Conservation (phyloP, 2,797 vertebrate genomes). For the Hyperoplus lanceolatus region DNA sequence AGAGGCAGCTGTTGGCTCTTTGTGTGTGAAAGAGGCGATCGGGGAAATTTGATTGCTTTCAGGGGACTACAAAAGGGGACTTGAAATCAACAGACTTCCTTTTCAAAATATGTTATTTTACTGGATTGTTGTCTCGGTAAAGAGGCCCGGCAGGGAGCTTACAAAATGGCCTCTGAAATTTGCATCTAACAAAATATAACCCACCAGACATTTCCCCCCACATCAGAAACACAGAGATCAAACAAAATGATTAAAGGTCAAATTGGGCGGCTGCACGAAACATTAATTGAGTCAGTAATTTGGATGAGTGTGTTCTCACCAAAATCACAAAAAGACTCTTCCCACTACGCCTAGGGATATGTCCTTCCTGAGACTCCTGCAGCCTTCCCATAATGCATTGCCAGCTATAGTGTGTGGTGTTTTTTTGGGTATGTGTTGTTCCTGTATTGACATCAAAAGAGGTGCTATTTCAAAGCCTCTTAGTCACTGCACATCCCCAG, state of each 20-base stretch:
- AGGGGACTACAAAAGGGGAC: slow-evolving; percentile 37
- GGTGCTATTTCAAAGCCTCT: too few species aligned
- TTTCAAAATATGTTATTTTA: slow-evolving; percentile 13
- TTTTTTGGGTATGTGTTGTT: not conserved
- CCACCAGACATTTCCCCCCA: slow-evolving; percentile 3
- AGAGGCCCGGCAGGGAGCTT: not conserved
- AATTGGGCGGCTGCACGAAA: not conserved
- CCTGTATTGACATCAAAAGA: too few species aligned
- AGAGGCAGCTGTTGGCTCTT: slow-evolving; percentile 10
- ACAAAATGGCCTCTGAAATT: slow-evolving; percentile 11
- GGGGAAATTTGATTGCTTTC: slow-evolving; percentile 35
- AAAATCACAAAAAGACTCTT: not conserved
- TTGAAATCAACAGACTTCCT: slow-evolving; percentile 25
- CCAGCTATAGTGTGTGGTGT: not conserved
- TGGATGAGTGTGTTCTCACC: not conserved
- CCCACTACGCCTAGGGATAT: not conserved
- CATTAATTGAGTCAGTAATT: too few species aligned
- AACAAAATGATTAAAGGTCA: slow-evolving; percentile 3
- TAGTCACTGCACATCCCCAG: too few species aligned
- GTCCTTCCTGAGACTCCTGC: not conserved
- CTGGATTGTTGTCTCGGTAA: slow-evolving; percentile 26
- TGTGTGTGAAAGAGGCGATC: not conserved
- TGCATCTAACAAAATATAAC: slow-evolving; percentile 4
- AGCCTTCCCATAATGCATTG: not conserved
- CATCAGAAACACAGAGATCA: slow-evolving; percentile 28